Evolutionary conservation across 2,888 invertebrate species (phyloP), one percentile per base, ranked within the genome.

Genomic region (Dioctria rufipes): DNA sequence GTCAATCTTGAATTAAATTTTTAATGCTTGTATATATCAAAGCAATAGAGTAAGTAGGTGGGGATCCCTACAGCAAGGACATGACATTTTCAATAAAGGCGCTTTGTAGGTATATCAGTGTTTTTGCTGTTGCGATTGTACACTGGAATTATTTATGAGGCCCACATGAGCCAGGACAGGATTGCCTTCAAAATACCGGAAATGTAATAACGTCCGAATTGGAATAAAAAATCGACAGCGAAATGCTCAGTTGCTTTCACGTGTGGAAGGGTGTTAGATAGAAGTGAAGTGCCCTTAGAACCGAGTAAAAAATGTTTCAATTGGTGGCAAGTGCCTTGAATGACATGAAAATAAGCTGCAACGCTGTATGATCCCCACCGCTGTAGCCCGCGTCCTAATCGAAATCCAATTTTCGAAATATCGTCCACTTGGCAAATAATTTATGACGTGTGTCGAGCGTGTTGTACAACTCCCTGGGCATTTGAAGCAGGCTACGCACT

Each of bases 391-490:
- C n/a, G 13, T 49, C n/a, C 3, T 13, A 37, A 69, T 43, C 67
- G 49, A 37, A 69, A 69, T 69, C 49, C 67, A 69, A 69, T 69
- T 69, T 69, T 13, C 49, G 25, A 46, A 9, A 25, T 43, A 49
- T 25, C 25, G 51, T 49, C 69, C 11, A 69, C 11, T 46, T 8
- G 6, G 39, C 9, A 69, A 69, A 69, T 37, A 69, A 69, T 51
- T 69, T 51, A 69, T 51, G 39, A 51, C 51, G 49, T 69, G 69
- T 69, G 39, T 51, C 69, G 49, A 49, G 69, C 69, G 69, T 69
- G 51, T 69, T 37, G 11, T 13, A 25, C 51, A 13, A 43, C n/a
- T 49, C 11, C 9, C 2, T 5, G 69, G 39, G 51, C 6, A 11
- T 49, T 40, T 49, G 8, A 37, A 9, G 6, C 54, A 11, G 54